These are phyloP conservation scores for Globodera ellingtonae DNA, from an alignment of 1,140 invertebrate species.

Conservation along the genomic window DNA sequence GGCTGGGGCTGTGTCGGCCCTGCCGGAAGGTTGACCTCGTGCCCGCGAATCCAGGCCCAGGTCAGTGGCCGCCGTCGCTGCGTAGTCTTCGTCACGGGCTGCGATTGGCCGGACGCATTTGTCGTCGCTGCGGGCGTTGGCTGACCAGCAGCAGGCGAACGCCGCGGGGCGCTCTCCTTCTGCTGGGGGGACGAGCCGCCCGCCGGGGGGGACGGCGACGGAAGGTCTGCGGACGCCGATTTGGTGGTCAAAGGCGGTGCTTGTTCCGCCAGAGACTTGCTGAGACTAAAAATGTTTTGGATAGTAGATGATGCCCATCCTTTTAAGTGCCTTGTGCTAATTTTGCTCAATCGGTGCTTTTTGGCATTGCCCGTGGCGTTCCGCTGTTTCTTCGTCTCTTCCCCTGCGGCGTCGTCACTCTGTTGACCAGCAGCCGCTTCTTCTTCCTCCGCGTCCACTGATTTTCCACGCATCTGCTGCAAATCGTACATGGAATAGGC, in stretches of 20 bases:
- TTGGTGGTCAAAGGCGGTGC: not conserved
- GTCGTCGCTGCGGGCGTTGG: not conserved
- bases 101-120: not conserved
- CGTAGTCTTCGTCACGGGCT: not conserved
- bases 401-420: not conserved
- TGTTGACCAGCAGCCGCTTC: not conserved
- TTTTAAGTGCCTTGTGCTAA: not conserved
- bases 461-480: conserved; percentile 12
- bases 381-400: not conserved
- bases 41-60: conserved; percentile 26
- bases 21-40: conserved; percentile 21
- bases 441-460: conserved; percentile 3
- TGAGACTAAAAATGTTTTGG: not conserved
- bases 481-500: conserved; percentile 30
- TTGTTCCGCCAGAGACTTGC: not conserved
- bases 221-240: not conserved
- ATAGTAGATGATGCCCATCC: not conserved
- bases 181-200: not conserved
- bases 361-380: not conserved
- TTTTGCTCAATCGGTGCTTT: not conserved
- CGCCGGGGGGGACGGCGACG: not conserved
- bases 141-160: too few relatives aligned
- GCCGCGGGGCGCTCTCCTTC: not conserved
- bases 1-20: not conserved
- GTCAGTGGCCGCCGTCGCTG: conserved; percentile 22